A percentile compares a stretch with the other conserved stretches of the same genome.
These are phyloP conservation scores for Junonia oenone DNA, from an alignment of 2,888 invertebrate species.

Conservation along the genomic window DNA sequence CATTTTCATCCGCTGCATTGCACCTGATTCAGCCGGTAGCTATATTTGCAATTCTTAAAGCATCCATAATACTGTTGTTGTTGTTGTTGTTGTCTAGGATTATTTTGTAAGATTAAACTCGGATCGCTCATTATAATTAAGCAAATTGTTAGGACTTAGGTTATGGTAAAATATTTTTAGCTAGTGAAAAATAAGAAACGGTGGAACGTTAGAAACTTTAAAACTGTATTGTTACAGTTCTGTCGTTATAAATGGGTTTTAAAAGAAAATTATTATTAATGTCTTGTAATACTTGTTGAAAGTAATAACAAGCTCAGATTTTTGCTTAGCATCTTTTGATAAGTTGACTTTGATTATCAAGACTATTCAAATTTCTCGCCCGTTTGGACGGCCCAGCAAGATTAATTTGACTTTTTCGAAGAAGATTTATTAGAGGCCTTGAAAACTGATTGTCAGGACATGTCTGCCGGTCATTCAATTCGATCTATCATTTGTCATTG, in stretches of 20 bases:
- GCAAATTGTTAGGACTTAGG: too few relatives aligned
- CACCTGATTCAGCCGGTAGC: too few relatives aligned
- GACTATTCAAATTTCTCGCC: slow-evolving; percentile 29
- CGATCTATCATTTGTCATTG: slow-evolving; percentile 59
- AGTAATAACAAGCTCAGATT: not conserved
- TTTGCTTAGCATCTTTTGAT: not conserved
- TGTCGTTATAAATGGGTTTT: not conserved
- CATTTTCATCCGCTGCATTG: too few relatives aligned
- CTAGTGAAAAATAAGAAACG: too few relatives aligned
- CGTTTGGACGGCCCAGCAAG: slow-evolving; percentile 49
- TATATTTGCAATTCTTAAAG: too few relatives aligned
- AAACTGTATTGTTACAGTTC: too few relatives aligned
- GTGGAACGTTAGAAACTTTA: too few relatives aligned
- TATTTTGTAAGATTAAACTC: too few relatives aligned
- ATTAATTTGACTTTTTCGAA: slow-evolving; percentile 66
- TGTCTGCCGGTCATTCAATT: slow-evolving; percentile 47
- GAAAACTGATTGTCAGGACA: slow-evolving; percentile 45
- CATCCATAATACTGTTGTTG: too few relatives aligned
- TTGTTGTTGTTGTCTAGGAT: too few relatives aligned
- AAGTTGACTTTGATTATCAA: slow-evolving; percentile 7
- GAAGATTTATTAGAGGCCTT: slow-evolving; percentile 58
- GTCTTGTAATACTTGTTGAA: not conserved
- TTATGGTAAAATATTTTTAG: too few relatives aligned
- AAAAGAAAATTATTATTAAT: not conserved
- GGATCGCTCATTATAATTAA: too few relatives aligned